A percentile compares a stretch with the other conserved stretches of the same genome.
phyloP scores from a whole-genome alignment of 2,888 invertebrate genomes.

The Mimachlamys varia region DNA sequence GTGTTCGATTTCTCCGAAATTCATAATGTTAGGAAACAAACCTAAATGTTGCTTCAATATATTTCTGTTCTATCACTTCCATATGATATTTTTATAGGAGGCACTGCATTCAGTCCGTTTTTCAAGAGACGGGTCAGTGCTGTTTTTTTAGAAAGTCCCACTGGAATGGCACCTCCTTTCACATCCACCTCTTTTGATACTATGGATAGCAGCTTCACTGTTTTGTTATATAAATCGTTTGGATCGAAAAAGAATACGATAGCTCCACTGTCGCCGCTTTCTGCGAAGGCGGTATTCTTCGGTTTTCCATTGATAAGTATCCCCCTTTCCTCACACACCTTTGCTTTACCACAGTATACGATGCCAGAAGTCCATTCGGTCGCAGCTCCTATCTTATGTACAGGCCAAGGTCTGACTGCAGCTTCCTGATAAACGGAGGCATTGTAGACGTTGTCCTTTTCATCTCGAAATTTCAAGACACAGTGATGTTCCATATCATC shows the following conservation, averaged over 20 bases:
- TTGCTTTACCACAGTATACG: neutral
- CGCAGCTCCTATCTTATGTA: neutral
- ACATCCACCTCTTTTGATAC: neutral
- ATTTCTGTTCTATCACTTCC: too few species aligned
- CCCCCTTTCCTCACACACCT: neutral
- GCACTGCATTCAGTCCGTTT: too few species aligned
- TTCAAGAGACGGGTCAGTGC: neutral
- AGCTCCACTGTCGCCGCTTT: neutral
- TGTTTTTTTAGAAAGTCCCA: neutral
- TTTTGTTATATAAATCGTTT: neutral
- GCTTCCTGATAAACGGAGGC: neutral
- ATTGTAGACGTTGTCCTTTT: neutral
- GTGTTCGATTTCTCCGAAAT: too few species aligned
- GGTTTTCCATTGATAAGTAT: neutral
- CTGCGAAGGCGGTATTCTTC: neutral
- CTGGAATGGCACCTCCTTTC: neutral
- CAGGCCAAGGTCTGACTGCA: neutral
- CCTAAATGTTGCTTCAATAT: too few species aligned
- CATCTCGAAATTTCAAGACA: neutral
- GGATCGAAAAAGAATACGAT: conserved; percentile 5
- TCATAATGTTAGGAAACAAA: too few species aligned
- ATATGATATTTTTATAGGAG: too few species aligned
- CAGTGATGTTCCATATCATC: neutral
- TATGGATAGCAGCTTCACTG: neutral
- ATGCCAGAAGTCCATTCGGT: neutral